Evolutionary conservation across 2,113 vertebrate genomes (phyloP).

Genomic region (Anas platyrhynchos): DNA sequence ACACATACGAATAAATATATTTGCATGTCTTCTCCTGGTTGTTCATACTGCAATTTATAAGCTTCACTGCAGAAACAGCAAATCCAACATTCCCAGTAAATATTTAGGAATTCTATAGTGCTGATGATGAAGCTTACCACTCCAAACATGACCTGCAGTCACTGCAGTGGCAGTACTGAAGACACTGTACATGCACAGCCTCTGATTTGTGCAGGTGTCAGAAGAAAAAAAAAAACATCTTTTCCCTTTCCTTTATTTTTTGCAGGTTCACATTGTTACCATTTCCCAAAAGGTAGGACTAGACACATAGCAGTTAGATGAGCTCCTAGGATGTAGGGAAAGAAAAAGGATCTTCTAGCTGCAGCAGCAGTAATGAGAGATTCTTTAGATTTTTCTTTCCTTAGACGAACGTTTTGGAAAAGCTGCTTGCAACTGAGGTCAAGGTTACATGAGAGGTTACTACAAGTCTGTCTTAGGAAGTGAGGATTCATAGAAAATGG

Average conservation of each 20-base stretch:
- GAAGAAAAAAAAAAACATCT: neutral
- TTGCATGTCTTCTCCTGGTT: neutral
- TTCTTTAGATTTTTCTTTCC: neutral
- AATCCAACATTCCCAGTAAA: neutral
- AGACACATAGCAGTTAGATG: neutral
- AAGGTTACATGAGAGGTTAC: neutral
- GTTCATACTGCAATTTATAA: neutral
- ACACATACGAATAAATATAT: neutral
- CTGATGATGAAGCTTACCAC: fast-evolving
- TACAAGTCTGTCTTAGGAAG: neutral
- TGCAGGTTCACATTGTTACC: neutral
- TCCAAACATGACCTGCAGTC: neutral
- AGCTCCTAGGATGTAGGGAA: neutral
- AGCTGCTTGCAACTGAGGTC: neutral
- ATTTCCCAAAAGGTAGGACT: neutral
- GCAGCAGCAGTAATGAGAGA: neutral
- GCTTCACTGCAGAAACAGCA: neutral
- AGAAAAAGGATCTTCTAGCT: neutral
- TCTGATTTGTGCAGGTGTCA: neutral
- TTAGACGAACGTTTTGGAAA: neutral
- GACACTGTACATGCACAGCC: neutral
- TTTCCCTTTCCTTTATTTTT: neutral
- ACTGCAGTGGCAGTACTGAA: neutral
- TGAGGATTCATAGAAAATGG: neutral
- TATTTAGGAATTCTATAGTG: neutral